Conservation (phyloP, 2,888 invertebrate species). For the Drosophila neonasuta region DNA sequence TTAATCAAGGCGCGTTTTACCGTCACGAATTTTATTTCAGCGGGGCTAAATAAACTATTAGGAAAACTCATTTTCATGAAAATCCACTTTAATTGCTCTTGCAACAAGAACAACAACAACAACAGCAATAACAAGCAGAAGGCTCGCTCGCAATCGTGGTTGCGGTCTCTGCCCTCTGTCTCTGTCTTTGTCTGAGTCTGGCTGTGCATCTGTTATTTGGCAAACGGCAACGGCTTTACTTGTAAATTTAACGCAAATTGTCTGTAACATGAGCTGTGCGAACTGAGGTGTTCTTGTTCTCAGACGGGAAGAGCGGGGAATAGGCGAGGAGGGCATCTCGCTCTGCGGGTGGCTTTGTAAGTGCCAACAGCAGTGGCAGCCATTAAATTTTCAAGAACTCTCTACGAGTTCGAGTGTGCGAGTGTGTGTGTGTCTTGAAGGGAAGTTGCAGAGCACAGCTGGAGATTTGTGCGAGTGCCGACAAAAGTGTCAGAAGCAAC, state of each 20-base stretch:
- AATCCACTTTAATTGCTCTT: constrained; percentile 76
- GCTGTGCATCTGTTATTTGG: constrained; percentile 56
- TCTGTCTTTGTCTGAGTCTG: neutral
- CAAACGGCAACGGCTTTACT: constrained; percentile 54
- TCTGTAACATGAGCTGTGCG: constrained; percentile 75
- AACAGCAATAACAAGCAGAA: constrained; percentile 32
- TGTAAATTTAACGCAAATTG: constrained; percentile 79
- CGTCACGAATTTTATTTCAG: constrained; percentile 63
- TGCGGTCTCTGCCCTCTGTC: constrained; percentile 10
- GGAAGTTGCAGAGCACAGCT: constrained; percentile 29
- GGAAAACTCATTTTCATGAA: constrained; percentile 74
- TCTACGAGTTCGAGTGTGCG: constrained; percentile 2
- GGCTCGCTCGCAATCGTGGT: constrained; percentile 25
- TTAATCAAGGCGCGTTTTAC: constrained; percentile 61
- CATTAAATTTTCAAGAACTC: constrained; percentile 75
- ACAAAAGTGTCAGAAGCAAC: constrained; percentile 49
- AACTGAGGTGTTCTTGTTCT: constrained; percentile 25
- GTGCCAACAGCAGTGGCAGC: constrained; percentile 73
- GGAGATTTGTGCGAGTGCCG: constrained; percentile 30
- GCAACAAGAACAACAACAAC: constrained; percentile 3
- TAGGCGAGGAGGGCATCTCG: neutral
- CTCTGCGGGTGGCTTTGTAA: constrained; percentile 37
- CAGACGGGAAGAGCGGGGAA: constrained; percentile 28
- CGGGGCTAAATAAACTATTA: constrained; percentile 72
- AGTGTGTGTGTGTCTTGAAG: constrained; percentile 26